Base-by-base conservation (phyloP, 2,113 vertebrate genomes). In the Macquaria australasica region DNA sequence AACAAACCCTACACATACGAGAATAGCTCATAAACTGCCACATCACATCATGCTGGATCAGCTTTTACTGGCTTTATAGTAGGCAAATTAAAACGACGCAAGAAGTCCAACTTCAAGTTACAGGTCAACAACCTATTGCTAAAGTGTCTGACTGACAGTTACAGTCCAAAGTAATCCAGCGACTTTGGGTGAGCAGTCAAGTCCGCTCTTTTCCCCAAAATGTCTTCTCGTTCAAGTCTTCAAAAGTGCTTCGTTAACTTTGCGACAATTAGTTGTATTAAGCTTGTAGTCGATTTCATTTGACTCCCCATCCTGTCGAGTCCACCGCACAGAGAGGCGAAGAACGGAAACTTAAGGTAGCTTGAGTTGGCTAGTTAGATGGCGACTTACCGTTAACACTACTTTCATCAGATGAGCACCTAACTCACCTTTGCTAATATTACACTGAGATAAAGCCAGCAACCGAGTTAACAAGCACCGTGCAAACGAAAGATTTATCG, bases 321-420 rank as follows among this genome's bases (percentile, higher is more conserved):
- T 21, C 21, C 34, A 6, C 15, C 58, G 41, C 6, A 71, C 73
- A 12, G 14, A 34, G 20, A 53, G 15, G 53, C 23, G 39, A 55
- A 11, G 7, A 64, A 8, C 60, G 64, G 37, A 82, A 79, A 51
- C 66, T 67, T 74, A 3, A 11, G 5, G 20, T 7, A 23, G 18
- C 43, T 37, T 1, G 0, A 55, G 59, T 41, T 60, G 20, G 51
- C 14, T 4, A 28, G 15, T 18, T 20, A 14, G 59, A 25, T 20
- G 58, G 50, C 34, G 12, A 5, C 53, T 34, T 14, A 4, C 14
- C 4, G 6, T 14, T 9, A 4, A 0, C 1, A 8, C 20, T 41
- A 1, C 37, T 0, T 21, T 3, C 0, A 41, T 18, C 20, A 21
- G 20, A 50, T 43, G 11, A 48, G 4, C 16, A 4, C 5, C n/a